Evolutionary conservation across 2,888 invertebrate species (phyloP), one percentile per base, ranked within the genome.

Genomic region (Thymelicus acteon): DNA sequence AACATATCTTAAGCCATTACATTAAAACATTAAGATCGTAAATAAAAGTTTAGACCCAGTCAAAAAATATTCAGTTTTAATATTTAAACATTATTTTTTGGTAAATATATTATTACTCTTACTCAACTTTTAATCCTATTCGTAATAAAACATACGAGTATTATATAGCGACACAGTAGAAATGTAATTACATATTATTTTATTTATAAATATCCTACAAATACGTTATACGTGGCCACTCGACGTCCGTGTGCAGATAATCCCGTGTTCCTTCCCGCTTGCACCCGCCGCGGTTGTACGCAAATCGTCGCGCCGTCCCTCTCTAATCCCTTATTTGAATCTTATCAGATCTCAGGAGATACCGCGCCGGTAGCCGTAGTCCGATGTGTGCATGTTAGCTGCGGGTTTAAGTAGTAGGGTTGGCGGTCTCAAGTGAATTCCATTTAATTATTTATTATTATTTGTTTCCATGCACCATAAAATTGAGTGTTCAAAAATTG

Each of bases 301-400:
- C 91, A 93, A 92, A 93, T 93, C 93, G 92, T 89, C 84, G 79
- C 77, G 78, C 76, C 84, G 82, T 91, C 91, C 87, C 85, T 72
- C 85, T 93, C 93, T 94, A 94, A 94, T 94, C 94, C 93, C 93
- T 94, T 94, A 94, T 94, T 94, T 94, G 94, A 94, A 94, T 94
- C 94, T 94, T 94, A 94, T 94, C 94, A 93, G 94, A 93, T 94
- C 93, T 91, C 92, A 85, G 88, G 91, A 93, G 91, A 90, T 90
- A 89, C 31, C 31, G 31, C 89, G 88, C 87, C 90, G 88, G 89
- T 88, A 89, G 90, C 86, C 84, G 85, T 79, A 81, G 84, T 83
- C 83, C 86, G 80, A 80, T 81, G 82, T 85, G 85, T 85, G 86
- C 84, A 86, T 90, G 91, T 90, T 75, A 75, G 86, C 83, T 83